phyloP scores from a whole-genome alignment of 2,888 invertebrate genomes.

The Scaptomyza caliginosa region DNA sequence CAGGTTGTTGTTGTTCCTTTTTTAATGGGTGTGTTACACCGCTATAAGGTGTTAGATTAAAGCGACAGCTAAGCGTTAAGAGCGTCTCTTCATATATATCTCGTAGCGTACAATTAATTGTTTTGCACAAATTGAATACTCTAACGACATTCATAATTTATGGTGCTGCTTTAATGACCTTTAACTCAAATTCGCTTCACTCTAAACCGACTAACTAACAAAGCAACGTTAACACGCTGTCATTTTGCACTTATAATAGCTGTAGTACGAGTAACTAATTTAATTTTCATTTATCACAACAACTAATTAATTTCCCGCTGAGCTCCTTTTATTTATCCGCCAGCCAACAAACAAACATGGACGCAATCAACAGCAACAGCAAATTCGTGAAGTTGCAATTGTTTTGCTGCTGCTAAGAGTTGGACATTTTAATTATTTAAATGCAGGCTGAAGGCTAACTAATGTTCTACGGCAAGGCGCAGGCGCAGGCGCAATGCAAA shows the following conservation, averaged over 20 bases:
- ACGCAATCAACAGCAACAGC: conserved; percentile 47
- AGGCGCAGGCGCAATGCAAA: conserved; percentile 47
- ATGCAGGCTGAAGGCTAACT: conserved; percentile 73
- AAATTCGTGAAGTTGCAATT: conserved; percentile 29
- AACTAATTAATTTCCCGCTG: conserved; percentile 77
- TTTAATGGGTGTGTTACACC: neutral
- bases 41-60: conserved; percentile 16
- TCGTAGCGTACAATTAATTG: conserved; percentile 30
- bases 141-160: conserved; percentile 26
- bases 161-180: conserved; percentile 29
- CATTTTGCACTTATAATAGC: conserved; percentile 43
- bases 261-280: conserved; percentile 69
- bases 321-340: conserved; percentile 33
- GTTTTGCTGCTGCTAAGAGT: conserved; percentile 31
- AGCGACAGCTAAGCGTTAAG: neutral
- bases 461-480: conserved; percentile 39
- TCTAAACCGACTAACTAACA: neutral
- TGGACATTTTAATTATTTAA: conserved; percentile 79
- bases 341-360: conserved; percentile 42
- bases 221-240: conserved; percentile 27
- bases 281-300: conserved; percentile 77
- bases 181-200: conserved; percentile 9
- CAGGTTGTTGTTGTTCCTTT: conserved; percentile 19
- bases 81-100: neutral
- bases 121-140: conserved; percentile 28